Evolutionary conservation across 1,140 invertebrate genomes (phyloP), one percentile per base, ranked within the genome.

Genomic region (Philopotamus ludificatus): DNA sequence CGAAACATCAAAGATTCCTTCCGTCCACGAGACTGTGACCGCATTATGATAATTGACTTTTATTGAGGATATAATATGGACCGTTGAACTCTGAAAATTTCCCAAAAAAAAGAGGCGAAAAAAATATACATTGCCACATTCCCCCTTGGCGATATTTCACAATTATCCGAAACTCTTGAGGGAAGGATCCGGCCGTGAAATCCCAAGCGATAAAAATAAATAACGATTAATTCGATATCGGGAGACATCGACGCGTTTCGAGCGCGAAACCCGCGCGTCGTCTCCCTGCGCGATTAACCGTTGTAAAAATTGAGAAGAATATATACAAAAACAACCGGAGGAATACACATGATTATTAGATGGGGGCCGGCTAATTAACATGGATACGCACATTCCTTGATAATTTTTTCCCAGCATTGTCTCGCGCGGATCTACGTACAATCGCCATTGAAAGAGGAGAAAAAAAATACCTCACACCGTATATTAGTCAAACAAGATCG

Each of bases 41-140:
- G 20, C 18, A 23, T 44, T 44, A 44, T 25, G 39, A 59, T 59
- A 59, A 59, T 59, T 42, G 42, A 22, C 15, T 59, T 44, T 59
- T 59, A 59, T 59, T 41, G 55, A 59, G 55, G 55, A 59, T 59
- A 59, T 47, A 59, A 59, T 55, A 55, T 59, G 55, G 39, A 44
- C 55, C 45, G 55, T 59, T 59, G 42, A 44, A 47, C 55, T 55
- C 39, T 55, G 51, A 28, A 55, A 55, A 16, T 55, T 55, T 51
- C 49, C n/a, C n/a, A n/a, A n/a, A n/a, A n/a, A n/a, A n/a, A n/a
- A n/a, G n/a, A n/a, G n/a, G n/a, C n/a, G n/a, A n/a, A n/a, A n/a
- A n/a, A n/a, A n/a, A n/a, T n/a, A n/a, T n/a, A n/a, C n/a, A n/a
- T n/a, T n/a, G n/a, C 28, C 4, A 34, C 4, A 34, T 34, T 34